These are phyloP conservation scores for Cynodonichthys magdalenae DNA, from an alignment of 2,797 vertebrate species.

Conservation along the genomic window DNA sequence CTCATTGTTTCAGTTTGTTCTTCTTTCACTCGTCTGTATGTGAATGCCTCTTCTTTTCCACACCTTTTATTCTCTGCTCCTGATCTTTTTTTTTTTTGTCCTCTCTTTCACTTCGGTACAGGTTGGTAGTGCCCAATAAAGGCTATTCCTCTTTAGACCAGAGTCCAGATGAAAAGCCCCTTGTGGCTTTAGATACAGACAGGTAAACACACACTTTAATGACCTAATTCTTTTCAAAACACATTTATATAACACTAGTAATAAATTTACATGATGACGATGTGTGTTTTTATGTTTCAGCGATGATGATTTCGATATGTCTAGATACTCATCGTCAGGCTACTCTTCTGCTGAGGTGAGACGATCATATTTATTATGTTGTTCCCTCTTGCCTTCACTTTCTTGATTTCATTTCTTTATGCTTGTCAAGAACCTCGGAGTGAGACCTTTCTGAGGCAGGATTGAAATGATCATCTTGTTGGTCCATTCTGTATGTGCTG, in stretches of 20 bases:
- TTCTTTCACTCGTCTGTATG: slow-evolving; percentile 31
- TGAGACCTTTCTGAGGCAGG: slow-evolving; percentile 10
- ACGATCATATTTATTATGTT: slow-evolving; percentile 74
- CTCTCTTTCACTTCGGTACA: slow-evolving; percentile 54
- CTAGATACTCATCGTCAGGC: slow-evolving; percentile 98
- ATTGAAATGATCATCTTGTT: slow-evolving; percentile 13
- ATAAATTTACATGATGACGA: not conserved
- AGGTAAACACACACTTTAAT: slow-evolving; percentile 80
- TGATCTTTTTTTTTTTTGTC: slow-evolving; percentile 4
- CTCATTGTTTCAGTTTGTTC: slow-evolving; percentile 26
- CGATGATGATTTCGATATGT: slow-evolving; percentile 98
- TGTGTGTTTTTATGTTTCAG: slow-evolving; percentile 74
- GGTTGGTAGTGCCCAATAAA: slow-evolving; percentile 97
- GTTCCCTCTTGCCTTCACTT: slow-evolving; percentile 14
- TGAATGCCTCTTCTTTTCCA: slow-evolving; percentile 7
- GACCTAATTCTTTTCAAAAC: not conserved
- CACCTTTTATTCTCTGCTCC: slow-evolving; percentile 2
- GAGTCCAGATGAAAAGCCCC: slow-evolving; percentile 96
- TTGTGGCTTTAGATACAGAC: slow-evolving; percentile 98
- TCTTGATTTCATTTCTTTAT: not conserved
- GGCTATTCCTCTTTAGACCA: slow-evolving; percentile 98
- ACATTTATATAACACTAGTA: not conserved
- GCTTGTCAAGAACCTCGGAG: slow-evolving; percentile 18
- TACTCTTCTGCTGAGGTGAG: slow-evolving; percentile 99
- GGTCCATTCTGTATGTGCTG: slow-evolving; percentile 18